Conservation (phyloP, 2,113 vertebrate genomes). For the Canis aureus region DNA sequence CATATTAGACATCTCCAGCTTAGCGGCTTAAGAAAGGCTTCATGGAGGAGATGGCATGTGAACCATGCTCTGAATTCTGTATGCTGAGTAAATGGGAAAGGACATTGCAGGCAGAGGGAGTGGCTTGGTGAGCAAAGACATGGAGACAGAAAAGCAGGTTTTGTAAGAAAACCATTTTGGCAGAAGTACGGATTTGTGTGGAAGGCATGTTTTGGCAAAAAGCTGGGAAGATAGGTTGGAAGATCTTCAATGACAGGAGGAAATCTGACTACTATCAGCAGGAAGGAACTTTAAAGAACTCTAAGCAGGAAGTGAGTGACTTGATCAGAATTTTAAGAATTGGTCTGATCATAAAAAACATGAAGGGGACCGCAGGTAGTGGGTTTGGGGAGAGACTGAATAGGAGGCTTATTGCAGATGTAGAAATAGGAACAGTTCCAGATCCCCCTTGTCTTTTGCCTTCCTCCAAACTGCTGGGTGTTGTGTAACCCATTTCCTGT, state of each 20-base stretch:
- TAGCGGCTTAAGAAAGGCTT: not conserved
- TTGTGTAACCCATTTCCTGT: slow-evolving; percentile 83
- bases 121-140: not conserved
- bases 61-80: not conserved
- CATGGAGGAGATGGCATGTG: not conserved
- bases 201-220: not conserved
- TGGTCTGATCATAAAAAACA: not conserved
- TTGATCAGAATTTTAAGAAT: not conserved
- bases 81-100: not conserved
- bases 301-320: slow-evolving; percentile 21
- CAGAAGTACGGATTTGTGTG: not conserved
- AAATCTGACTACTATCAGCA: not conserved
- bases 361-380: not conserved
- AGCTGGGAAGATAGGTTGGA: not conserved
- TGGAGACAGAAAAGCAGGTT: not conserved
- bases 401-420: not conserved
- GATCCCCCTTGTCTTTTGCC: slow-evolving; percentile 63
- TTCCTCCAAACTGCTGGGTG: slow-evolving; percentile 74
- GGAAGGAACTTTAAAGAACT: not conserved
- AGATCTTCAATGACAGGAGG: not conserved
- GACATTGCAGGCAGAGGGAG: not conserved
- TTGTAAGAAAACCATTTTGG: not conserved
- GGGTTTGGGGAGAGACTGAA: not conserved
- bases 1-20: not conserved
- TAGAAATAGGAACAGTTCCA: slow-evolving; percentile 47